A percentile compares a stretch with the other conserved stretches of the same genome.
These are phyloP conservation scores for Cettia cetti DNA, from an alignment of 2,113 vertebrate species.

Conservation along the genomic window DNA sequence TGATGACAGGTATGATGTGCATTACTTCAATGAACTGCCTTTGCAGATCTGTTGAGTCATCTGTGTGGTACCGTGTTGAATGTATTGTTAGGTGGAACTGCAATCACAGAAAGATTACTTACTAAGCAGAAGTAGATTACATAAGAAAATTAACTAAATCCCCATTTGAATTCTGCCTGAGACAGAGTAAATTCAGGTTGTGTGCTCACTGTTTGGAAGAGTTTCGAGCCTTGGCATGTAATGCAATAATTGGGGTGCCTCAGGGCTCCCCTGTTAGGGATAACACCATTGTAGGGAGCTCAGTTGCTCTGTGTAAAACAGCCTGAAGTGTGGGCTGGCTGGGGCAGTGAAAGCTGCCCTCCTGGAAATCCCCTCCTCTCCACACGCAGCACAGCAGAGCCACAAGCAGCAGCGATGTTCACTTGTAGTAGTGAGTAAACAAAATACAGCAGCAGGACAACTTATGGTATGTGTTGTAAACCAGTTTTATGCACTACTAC, in stretches of 20 bases:
- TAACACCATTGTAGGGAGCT: neutral
- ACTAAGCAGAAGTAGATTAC: neutral
- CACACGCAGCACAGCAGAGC: neutral
- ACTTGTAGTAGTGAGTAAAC: neutral
- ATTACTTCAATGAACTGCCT: neutral
- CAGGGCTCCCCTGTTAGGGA: neutral
- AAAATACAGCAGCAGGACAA: neutral
- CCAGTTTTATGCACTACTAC: neutral
- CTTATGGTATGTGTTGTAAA: neutral
- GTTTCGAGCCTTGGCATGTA: rapidly evolving
- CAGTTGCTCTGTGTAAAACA: neutral
- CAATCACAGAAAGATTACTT: neutral
- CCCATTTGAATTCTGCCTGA: neutral
- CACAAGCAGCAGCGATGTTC: rapidly evolving
- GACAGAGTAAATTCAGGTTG: neutral
- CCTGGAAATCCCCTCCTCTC: neutral
- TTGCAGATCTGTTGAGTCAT: neutral
- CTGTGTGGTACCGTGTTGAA: neutral
- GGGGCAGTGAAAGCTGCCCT: neutral
- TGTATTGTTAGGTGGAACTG: neutral
- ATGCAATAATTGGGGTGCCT: neutral
- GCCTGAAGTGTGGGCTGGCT: neutral
- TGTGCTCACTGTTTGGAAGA: neutral
- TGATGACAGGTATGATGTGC: neutral
- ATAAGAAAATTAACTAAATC: neutral